Percentiles rank a stretch among this genome's conserved stretches.
These are phyloP conservation scores for Heliothis subflexa DNA, from an alignment of 1,140 invertebrate species.

Conservation along the genomic window DNA sequence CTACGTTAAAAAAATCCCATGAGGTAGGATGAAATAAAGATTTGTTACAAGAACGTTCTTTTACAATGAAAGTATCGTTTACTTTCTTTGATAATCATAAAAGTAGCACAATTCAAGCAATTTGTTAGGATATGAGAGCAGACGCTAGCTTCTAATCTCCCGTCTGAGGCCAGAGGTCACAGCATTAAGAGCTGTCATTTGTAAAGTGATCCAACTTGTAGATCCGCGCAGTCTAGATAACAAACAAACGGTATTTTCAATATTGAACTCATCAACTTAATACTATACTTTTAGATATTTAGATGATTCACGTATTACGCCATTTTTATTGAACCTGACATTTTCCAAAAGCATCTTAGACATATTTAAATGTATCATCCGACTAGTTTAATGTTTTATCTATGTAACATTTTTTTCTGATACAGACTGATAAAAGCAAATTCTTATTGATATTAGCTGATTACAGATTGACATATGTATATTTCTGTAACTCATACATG, in stretches of 20 bases:
- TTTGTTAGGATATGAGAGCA: slow-evolving; percentile 16
- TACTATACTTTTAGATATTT: not conserved
- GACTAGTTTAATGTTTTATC: not conserved
- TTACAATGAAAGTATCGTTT: not conserved
- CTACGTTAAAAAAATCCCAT: no score
- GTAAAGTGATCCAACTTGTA: slow-evolving; percentile 23
- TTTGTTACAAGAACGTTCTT: not conserved
- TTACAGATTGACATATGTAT: not conserved
- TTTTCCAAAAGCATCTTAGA: not conserved
- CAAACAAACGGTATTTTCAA: not conserved
- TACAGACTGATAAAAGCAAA: not conserved
- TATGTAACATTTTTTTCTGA: not conserved
- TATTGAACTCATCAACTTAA: not conserved
- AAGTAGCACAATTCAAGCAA: slow-evolving; percentile 1
- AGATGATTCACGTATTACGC: not conserved
- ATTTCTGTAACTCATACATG: not conserved
- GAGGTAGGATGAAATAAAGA: not conserved
- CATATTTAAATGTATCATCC: not conserved
- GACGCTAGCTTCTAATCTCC: slow-evolving; percentile 16
- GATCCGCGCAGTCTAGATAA: not conserved
- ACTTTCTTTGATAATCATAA: not conserved
- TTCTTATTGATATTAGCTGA: slow-evolving; percentile 11
- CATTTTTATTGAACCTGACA: not conserved
- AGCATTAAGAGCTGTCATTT: slow-evolving; percentile 33
- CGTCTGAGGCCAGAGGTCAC: slow-evolving; percentile 23